Conservation (phyloP, 2,113 vertebrate species). For the Macrotus californicus region DNA sequence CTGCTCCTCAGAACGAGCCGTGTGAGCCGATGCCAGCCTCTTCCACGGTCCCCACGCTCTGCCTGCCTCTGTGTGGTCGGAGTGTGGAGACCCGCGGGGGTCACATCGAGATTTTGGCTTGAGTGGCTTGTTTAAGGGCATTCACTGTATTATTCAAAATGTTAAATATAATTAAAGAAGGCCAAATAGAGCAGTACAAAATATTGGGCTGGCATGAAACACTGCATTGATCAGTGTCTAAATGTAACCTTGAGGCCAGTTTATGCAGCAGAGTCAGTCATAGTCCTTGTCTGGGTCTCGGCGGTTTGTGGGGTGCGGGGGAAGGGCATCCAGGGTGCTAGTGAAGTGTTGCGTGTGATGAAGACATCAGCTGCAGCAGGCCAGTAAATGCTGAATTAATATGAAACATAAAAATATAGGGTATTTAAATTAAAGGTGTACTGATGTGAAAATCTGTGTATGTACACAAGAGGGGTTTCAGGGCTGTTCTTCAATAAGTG, state of each 20-base stretch:
- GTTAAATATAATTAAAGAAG: neutral
- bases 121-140: neutral
- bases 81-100: neutral
- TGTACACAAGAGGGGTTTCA: neutral
- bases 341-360: neutral
- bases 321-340: neutral
- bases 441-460: neutral
- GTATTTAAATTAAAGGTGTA: neutral
- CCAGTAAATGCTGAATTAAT: neutral
- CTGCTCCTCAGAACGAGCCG: neutral
- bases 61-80: neutral
- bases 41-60: rapidly evolving
- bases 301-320: neutral
- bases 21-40: rapidly evolving
- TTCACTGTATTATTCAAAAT: neutral
- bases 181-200: neutral
- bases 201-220: neutral
- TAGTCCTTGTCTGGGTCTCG: neutral
- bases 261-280: neutral
- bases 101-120: neutral
- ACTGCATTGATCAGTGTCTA: neutral
- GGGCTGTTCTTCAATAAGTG: neutral
- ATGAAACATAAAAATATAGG: neutral
- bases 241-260: neutral
- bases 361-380: too few relatives aligned